Conservation (phyloP, 53 echinoderm and acorn worm genomes). For the Actinopyga echinites region DNA sequence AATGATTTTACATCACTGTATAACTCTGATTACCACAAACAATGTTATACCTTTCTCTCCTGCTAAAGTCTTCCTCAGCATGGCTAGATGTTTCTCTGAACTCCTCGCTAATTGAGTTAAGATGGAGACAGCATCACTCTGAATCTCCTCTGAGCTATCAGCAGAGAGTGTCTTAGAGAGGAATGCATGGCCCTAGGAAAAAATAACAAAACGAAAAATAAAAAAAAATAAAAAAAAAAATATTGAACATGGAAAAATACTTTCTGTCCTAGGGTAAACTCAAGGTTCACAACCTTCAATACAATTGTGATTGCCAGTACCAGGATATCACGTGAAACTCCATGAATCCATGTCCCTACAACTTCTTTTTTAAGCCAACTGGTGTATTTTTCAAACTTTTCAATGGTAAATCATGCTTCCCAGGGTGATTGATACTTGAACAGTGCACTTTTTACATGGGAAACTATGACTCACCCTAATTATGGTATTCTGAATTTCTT, state of each 20-base stretch:
- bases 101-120: slow-evolving; percentile 92
- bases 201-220: neutral
- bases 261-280: neutral
- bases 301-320: no score
- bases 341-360: no score
- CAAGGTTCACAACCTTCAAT: neutral
- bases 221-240: neutral
- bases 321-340: no score
- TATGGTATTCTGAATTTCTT: no score
- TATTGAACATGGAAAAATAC: neutral
- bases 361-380: no score
- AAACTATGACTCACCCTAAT: no score
- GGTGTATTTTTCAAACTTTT: no score
- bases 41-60: slow-evolving; percentile 69
- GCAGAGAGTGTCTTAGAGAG: slow-evolving; percentile 54
- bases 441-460: no score
- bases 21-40: no score
- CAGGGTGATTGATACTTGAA: no score
- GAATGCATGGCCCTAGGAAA: slow-evolving; percentile 67
- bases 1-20: no score
- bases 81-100: slow-evolving; percentile 65
- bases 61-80: slow-evolving; percentile 68
- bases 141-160: slow-evolving; percentile 66
- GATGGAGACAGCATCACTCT: slow-evolving; percentile 81
- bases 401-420: no score